phyloP scores from a whole-genome alignment of 2,797 vertebrate species.

The Ciconia nigra region DNA sequence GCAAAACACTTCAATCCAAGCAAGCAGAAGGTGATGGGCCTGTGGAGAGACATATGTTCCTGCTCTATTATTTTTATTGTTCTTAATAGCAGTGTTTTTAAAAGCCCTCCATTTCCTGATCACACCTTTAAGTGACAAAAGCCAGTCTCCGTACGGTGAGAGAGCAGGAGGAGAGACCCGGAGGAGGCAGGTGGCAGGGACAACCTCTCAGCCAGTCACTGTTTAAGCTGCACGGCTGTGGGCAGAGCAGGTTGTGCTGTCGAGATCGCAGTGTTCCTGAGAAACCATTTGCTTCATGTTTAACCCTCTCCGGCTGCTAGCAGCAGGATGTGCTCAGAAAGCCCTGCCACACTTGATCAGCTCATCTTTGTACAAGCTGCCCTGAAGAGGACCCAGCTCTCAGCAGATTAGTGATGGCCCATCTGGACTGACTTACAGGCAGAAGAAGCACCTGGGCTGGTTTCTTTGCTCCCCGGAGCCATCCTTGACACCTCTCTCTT shows the following conservation, averaged over 20 bases:
- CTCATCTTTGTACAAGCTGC: neutral
- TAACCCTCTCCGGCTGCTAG: neutral
- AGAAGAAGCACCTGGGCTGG: neutral
- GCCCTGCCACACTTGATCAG: neutral
- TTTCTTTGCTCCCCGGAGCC: neutral
- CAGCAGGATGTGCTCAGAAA: neutral
- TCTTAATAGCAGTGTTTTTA: conserved; percentile 38
- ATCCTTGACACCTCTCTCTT: neutral
- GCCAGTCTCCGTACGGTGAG: fast-evolving
- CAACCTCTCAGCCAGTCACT: neutral
- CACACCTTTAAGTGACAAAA: conserved; percentile 7
- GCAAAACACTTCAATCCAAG: conserved; percentile 55
- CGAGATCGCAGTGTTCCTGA: neutral
- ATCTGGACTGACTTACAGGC: neutral
- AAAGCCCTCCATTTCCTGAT: conserved; percentile 12
- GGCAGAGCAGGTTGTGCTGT: neutral
- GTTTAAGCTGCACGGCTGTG: neutral
- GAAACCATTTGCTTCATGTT: neutral
- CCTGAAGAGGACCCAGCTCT: neutral
- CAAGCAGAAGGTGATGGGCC: conserved; percentile 38
- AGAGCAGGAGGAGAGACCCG: neutral
- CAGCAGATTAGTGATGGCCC: neutral
- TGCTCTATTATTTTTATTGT: conserved; percentile 46
- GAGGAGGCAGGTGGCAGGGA: neutral
- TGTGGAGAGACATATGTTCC: conserved; percentile 33